Evolutionary conservation across 1,140 invertebrate species (phyloP), one percentile per base, ranked within the genome.

Genomic region (Pararge aegeria): DNA sequence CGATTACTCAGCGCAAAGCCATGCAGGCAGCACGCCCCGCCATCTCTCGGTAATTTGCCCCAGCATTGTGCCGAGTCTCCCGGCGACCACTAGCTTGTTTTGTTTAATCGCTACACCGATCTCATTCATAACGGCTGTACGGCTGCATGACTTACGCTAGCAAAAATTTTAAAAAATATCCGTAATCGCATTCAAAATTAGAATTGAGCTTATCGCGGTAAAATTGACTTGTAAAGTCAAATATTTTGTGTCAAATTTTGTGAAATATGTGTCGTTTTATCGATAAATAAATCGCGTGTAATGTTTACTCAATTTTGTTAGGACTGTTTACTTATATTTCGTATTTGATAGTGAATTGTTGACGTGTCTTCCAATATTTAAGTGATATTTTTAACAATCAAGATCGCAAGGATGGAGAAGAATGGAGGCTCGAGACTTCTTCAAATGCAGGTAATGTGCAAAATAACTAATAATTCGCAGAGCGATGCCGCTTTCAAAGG

Each of bases 361-460:
- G 21, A 9, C 55, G 49, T 64, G 66, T 71, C 65, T 71, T 71
- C 70, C 70, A 59, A 46, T 12, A 34, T 10, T 52, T 68, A 27
- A 59, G 64, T 63, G 64, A 55, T 52, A 55, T 48, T 29, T 56
- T 61, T 55, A 30, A 38, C 55, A 5, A 60, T 55, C 55, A 19
- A 61, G 55, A 49, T 42, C 1, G 42, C 19, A 20, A 77, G 66
- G 50, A 87, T 89, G 84, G 82, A 87, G 70, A 87, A 82, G 56
- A 73, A 49, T 38, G 78, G 80, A 30, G 83, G 80, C 24, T 92
- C 92, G 57, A 89, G 83, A 80, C 87, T 92, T 65, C 81, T 87
- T 44, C 90, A 91, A 64, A 92, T 92, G 91, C 92, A 92, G 88
- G 92, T 92, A 59, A 52, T 55, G 27, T 40, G 51, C 12, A 37